Percentiles rank a stretch among this genome's conserved stretches.
Evolutionary conservation across 64 coral and sea anemone genomes (phyloP).

Genomic region (Stylophora pistillata): DNA sequence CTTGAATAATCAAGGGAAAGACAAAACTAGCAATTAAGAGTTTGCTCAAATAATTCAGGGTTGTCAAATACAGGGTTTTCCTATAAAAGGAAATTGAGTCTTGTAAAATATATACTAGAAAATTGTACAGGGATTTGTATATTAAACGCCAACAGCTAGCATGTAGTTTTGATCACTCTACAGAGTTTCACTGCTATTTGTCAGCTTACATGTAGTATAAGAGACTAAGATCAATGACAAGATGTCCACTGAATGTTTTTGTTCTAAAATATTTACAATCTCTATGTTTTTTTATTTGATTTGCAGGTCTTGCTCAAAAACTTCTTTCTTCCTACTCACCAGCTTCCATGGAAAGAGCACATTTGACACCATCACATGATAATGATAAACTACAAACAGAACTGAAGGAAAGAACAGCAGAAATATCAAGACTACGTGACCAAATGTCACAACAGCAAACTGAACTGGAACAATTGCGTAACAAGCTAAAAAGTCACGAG

Average conservation of each 20-base stretch:
- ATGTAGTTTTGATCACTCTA: too few relatives aligned
- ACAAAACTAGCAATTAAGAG: too few relatives aligned
- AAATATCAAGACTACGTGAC: constrained; percentile 77
- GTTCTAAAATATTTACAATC: not conserved
- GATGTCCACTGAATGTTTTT: not conserved
- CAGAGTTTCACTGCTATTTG: too few relatives aligned
- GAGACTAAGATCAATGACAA: too few relatives aligned
- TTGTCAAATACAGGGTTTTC: too few relatives aligned
- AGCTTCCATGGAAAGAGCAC: not conserved
- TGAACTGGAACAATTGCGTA: constrained; percentile 68
- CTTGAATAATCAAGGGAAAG: too few relatives aligned
- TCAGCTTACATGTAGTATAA: too few relatives aligned
- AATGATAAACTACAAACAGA: constrained; percentile 62
- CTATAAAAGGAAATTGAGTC: too few relatives aligned
- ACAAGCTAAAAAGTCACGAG: constrained; percentile 62
- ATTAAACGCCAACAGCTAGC: too few relatives aligned
- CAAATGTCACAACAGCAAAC: constrained; percentile 88
- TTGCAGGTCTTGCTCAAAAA: constrained; percentile 72
- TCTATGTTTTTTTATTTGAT: not conserved
- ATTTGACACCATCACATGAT: constrained; percentile 1
- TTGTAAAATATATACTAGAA: too few relatives aligned
- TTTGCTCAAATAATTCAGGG: too few relatives aligned
- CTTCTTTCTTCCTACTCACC: constrained; percentile 53
- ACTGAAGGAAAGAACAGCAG: constrained; percentile 68
- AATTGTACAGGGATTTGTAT: too few relatives aligned